phyloP scores from a whole-genome alignment of 2,888 invertebrate genomes.

The Sinotaia quadrata region DNA sequence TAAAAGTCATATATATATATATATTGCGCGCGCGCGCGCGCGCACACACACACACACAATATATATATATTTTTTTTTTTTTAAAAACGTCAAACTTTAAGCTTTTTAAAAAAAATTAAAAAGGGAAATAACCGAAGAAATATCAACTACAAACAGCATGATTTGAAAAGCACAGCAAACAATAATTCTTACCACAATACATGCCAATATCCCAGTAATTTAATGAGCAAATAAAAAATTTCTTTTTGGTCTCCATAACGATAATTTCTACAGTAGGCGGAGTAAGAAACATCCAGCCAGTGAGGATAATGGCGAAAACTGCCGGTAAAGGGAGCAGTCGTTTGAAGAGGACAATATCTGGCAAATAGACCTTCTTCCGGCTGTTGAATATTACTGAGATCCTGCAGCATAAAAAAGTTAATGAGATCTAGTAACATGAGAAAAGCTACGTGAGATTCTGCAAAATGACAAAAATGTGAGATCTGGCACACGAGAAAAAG shows the following conservation, averaged over 20 bases:
- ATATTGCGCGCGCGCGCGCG: too few species aligned
- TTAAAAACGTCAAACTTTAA: too few species aligned
- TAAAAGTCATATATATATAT: too few species aligned
- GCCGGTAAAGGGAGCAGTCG: conserved; percentile 94
- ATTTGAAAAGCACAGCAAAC: neutral
- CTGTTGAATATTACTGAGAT: conserved; percentile 33
- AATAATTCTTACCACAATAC: conserved; percentile 83
- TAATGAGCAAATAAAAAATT: conserved; percentile 90
- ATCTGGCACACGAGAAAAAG: too few species aligned
- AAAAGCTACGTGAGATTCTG: too few species aligned
- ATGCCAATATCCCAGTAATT: conserved; percentile 97
- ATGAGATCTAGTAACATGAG: too few species aligned
- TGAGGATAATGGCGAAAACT: conserved; percentile 89
- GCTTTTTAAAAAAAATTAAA: too few species aligned
- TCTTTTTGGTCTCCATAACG: conserved; percentile 76
- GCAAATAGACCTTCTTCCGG: conserved; percentile 87
- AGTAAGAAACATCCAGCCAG: conserved; percentile 86
- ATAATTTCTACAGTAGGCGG: conserved; percentile 44
- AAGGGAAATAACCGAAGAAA: too few species aligned
- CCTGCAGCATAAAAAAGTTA: neutral
- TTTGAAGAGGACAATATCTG: conserved; percentile 91
- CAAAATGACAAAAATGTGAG: too few species aligned
- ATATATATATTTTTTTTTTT: too few species aligned
- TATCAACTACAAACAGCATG: neutral
- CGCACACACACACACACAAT: too few species aligned